A percentile compares a stretch with the other conserved stretches of the same genome.
Evolutionary conservation across 2,113 vertebrate species (phyloP).

Genomic region (Zosterops borbonicus): DNA sequence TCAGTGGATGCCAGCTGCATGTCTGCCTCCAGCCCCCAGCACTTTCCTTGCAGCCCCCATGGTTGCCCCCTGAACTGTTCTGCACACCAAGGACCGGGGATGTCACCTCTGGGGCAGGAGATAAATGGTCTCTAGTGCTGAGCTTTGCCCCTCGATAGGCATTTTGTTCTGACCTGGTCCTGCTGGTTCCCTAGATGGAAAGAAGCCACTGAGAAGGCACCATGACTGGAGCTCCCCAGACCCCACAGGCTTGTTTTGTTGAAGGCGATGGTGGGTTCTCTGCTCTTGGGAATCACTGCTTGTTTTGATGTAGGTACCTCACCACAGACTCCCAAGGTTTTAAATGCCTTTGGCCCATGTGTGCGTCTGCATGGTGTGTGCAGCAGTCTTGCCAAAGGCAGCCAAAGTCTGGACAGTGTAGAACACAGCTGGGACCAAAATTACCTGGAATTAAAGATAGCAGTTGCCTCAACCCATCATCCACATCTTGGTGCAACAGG

Average conservation of each 20-base stretch:
- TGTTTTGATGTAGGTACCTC: background rate
- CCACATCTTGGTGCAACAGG: background rate
- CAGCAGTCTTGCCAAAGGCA: background rate
- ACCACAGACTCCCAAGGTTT: background rate
- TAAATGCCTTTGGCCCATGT: background rate
- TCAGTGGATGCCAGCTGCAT: background rate
- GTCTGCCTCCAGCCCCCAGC: background rate
- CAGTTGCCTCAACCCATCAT: background rate
- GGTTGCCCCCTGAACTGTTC: accelerated
- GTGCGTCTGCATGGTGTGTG: accelerated
- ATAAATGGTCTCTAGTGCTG: background rate
- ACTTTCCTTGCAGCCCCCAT: background rate
- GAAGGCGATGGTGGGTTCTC: background rate
- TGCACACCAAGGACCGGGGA: accelerated
- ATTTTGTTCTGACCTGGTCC: background rate
- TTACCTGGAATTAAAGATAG: background rate
- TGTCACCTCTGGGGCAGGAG: background rate
- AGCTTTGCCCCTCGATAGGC: background rate
- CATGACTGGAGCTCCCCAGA: background rate
- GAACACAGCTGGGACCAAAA: background rate
- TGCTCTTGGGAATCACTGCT: accelerated
- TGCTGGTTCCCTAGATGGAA: background rate
- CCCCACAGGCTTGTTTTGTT: background rate
- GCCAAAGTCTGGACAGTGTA: background rate
- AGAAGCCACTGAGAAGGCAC: background rate